Percentiles rank a stretch among this genome's conserved stretches.
Conservation (phyloP, 1,140 invertebrate genomes). For the Adoxophyes honmai region DNA sequence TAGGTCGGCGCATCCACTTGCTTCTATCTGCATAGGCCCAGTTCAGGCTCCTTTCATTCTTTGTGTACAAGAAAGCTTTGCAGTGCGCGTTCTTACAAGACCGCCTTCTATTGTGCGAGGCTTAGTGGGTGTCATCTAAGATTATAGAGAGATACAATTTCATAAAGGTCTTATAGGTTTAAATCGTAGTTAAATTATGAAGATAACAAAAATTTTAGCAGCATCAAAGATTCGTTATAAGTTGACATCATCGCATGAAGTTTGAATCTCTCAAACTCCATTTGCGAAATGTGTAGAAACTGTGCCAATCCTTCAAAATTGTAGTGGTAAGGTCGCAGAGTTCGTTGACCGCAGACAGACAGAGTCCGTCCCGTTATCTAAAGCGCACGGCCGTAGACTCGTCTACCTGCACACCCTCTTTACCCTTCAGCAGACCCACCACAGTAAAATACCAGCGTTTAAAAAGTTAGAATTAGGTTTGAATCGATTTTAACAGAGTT, state of each 20-base stretch:
- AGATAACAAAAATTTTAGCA: too few species aligned
- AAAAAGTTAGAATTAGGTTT: too few species aligned
- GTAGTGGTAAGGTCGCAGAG: constrained; percentile 51
- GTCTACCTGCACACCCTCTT: constrained; percentile 42
- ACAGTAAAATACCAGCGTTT: too few species aligned
- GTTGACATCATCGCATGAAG: too few species aligned
- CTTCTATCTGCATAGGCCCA: background rate
- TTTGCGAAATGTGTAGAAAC: constrained; percentile 44
- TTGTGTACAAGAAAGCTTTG: constrained; percentile 51
- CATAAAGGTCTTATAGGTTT: too few species aligned
- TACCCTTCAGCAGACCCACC: constrained; percentile 28
- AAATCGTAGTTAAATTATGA: too few species aligned
- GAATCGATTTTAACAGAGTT: too few species aligned
- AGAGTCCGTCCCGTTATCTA: constrained; percentile 51
- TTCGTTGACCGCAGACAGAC: constrained; percentile 57
- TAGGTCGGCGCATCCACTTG: constrained; percentile 9
- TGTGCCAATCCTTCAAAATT: constrained; percentile 65
- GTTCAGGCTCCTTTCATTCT: constrained; percentile 32
- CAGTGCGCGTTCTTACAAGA: constrained; percentile 17
- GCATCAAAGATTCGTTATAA: too few species aligned
- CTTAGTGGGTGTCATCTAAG: constrained; percentile 25
- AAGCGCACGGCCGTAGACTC: constrained; percentile 27
- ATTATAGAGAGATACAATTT: constrained; percentile 20
- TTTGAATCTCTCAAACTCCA: background rate
- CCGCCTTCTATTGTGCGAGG: constrained; percentile 25